Evolutionary conservation across 2,113 vertebrate species (phyloP).

Genomic region (Tonatia bakeri): DNA sequence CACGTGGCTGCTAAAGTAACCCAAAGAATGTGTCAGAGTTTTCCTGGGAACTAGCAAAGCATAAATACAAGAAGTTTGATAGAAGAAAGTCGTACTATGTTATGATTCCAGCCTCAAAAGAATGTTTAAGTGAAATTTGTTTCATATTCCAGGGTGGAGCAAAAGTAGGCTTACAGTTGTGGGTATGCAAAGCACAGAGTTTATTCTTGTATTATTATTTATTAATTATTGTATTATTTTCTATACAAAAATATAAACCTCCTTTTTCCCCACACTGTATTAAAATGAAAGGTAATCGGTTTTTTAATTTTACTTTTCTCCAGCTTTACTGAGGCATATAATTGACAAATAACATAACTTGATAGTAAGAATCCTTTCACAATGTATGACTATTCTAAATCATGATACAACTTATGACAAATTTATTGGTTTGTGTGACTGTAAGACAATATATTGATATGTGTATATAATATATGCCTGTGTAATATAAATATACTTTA

Average conservation of each 20-base stretch:
- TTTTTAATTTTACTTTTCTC: background rate
- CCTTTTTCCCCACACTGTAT: background rate
- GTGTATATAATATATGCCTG: background rate
- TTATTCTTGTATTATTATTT: background rate
- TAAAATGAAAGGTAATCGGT: background rate
- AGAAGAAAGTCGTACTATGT: background rate
- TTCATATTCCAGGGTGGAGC: background rate
- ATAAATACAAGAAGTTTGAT: background rate
- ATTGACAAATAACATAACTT: background rate
- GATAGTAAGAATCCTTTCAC: background rate
- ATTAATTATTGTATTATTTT: background rate
- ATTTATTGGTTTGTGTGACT: background rate
- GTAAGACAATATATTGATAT: background rate
- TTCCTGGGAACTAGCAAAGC: background rate
- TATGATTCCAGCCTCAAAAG: background rate
- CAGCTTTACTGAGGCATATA: background rate
- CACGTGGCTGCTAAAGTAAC: background rate
- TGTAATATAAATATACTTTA: background rate
- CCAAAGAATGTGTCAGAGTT: background rate
- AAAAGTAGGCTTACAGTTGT: background rate
- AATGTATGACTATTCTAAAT: constrained; percentile 36
- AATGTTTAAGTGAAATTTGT: background rate
- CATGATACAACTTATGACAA: constrained; percentile 3
- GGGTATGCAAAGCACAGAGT: background rate
- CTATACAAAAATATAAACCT: background rate